Percentiles rank a stretch among this genome's conserved stretches.
Evolutionary conservation across 23 tunicate species (phyloP).

Genomic region (Halocynthia roretzi): DNA sequence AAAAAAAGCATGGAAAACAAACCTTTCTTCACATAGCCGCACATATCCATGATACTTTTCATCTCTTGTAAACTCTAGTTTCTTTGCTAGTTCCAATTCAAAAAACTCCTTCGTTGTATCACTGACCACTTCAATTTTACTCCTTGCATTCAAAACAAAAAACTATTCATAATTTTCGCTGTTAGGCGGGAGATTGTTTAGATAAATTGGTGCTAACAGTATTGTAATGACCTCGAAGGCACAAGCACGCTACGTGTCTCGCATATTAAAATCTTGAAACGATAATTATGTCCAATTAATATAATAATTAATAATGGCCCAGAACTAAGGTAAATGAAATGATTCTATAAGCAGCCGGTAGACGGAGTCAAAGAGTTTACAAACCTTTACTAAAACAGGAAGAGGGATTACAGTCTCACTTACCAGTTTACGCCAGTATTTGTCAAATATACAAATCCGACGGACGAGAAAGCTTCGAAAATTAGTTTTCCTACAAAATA

Average conservation of each 20-base stretch:
- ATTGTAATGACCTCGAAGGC: too few relatives aligned
- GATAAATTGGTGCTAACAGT: too few relatives aligned
- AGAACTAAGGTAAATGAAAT: too few relatives aligned
- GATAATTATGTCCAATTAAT: too few relatives aligned
- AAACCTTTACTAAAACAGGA: too few relatives aligned
- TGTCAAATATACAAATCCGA: conserved; percentile 38
- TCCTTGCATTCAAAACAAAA: background rate
- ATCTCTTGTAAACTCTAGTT: conserved; percentile 4
- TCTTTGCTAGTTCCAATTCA: background rate
- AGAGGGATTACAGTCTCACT: background rate
- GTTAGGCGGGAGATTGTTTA: too few relatives aligned
- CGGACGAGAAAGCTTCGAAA: conserved; percentile 22
- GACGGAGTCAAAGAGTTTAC: too few relatives aligned
- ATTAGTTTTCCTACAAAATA: conserved; percentile 6
- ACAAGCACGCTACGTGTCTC: too few relatives aligned
- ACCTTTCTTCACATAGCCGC: conserved; percentile 16
- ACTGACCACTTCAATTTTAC: background rate
- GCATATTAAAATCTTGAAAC: too few relatives aligned
- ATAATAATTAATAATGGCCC: too few relatives aligned
- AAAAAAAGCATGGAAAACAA: background rate
- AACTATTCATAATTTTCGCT: too few relatives aligned
- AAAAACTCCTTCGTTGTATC: background rate
- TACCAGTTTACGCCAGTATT: conserved; percentile 33
- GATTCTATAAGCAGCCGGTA: too few relatives aligned
- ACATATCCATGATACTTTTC: conserved; percentile 34